Conservation (phyloP, 2,797 vertebrate species). For the Dendrocincla fuliginosa region DNA sequence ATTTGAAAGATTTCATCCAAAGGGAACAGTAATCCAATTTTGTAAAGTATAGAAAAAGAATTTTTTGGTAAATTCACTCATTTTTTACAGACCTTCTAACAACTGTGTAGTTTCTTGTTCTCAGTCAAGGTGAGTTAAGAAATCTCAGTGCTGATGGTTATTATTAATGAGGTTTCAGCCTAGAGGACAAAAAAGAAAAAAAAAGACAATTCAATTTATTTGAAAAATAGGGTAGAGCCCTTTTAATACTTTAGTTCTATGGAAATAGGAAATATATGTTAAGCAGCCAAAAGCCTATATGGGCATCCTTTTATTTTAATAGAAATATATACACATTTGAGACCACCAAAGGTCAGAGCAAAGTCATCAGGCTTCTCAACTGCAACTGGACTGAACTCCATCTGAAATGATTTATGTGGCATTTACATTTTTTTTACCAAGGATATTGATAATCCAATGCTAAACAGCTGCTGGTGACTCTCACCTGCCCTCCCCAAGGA, state of each 20-base stretch:
- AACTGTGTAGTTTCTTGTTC: neutral
- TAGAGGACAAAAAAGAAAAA: neutral
- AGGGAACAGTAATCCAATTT: neutral
- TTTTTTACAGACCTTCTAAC: neutral
- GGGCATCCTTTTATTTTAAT: neutral
- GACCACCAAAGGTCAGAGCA: neutral
- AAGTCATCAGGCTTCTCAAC: neutral
- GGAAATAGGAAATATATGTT: neutral
- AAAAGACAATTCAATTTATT: neutral
- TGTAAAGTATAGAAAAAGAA: neutral
- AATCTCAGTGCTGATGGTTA: neutral
- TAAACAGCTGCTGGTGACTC: neutral
- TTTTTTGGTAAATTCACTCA: neutral
- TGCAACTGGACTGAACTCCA: neutral
- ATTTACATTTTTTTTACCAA: neutral
- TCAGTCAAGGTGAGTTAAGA: neutral
- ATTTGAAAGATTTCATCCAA: neutral
- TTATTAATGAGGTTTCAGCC: slow-evolving; percentile 6
- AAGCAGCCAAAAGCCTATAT: neutral
- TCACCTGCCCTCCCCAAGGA: neutral
- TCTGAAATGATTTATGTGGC: neutral
- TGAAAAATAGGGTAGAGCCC: neutral
- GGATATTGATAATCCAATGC: neutral
- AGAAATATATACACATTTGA: neutral
- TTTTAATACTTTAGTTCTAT: neutral